These are phyloP conservation scores for Syrista parreyssii DNA, from an alignment of 2,888 invertebrate species.

Conservation along the genomic window DNA sequence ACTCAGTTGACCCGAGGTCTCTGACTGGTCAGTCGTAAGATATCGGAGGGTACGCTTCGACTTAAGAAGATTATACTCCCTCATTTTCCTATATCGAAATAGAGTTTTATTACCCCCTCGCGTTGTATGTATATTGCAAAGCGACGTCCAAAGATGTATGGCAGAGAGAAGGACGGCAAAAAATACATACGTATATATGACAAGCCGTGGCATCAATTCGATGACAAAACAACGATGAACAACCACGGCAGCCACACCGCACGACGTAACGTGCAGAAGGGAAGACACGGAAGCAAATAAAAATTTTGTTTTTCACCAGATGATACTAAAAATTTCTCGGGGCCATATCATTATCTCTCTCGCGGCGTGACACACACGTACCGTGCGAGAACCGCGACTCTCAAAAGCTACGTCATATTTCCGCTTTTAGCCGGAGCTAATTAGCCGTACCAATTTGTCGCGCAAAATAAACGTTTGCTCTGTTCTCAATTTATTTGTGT, in stretches of 20 bases:
- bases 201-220: not conserved
- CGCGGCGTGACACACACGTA: not conserved
- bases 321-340: not conserved
- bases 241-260: not conserved
- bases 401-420: slow-evolving; percentile 38
- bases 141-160: not conserved
- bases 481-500: slow-evolving; percentile 37
- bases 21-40: slow-evolving; percentile 56
- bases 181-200: not conserved
- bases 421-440: slow-evolving; percentile 55
- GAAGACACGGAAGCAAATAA: not conserved
- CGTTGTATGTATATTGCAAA: not conserved
- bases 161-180: not conserved
- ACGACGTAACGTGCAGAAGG: not conserved
- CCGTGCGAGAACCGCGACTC: slow-evolving; percentile 12
- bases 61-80: slow-evolving; percentile 61
- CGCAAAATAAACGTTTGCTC: slow-evolving; percentile 58
- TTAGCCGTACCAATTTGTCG: slow-evolving; percentile 63
- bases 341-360: not conserved
- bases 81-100: slow-evolving; percentile 62
- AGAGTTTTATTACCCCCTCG: slow-evolving; percentile 57
- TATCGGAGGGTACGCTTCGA: slow-evolving; percentile 45
- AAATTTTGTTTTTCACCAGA: not conserved
- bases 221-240: not conserved
- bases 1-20: not conserved